Percentiles rank a stretch among this genome's conserved stretches.
Evolutionary conservation across 2,113 vertebrate species (phyloP).

Genomic region (Colinus virginianus): DNA sequence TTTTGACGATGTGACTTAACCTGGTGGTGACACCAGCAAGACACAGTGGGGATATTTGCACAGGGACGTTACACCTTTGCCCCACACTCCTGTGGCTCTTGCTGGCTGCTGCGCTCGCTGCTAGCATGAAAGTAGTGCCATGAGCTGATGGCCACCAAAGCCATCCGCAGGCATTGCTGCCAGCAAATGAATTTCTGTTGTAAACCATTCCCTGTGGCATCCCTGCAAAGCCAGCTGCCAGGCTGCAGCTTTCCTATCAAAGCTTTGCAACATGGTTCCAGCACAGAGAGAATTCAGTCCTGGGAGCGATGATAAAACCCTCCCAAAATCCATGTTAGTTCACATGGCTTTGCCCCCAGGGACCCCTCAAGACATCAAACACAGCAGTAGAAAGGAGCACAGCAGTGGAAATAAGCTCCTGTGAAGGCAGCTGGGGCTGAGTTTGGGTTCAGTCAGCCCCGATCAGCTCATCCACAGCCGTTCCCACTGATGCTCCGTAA

Average conservation of each 20-base stretch:
- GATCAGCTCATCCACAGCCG: neutral
- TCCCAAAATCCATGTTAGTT: neutral
- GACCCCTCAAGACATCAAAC: neutral
- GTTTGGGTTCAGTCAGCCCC: neutral
- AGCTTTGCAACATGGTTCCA: neutral
- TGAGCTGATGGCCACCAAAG: fast-evolving
- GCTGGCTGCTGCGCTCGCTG: neutral
- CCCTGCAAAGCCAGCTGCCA: neutral
- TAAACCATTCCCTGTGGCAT: neutral
- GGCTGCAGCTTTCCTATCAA: neutral
- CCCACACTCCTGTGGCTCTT: fast-evolving
- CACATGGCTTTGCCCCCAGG: neutral
- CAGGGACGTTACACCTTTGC: neutral
- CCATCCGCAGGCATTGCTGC: neutral
- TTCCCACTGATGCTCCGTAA: neutral
- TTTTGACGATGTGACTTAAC: neutral
- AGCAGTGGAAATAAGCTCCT: neutral
- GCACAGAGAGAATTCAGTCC: neutral
- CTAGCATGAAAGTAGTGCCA: neutral
- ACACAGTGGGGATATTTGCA: fast-evolving
- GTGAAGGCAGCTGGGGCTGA: neutral
- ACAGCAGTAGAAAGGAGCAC: neutral
- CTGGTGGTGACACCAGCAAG: neutral
- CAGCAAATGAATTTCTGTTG: neutral
- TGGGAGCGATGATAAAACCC: neutral